Conservation (phyloP, 2,888 invertebrate genomes). For the Meandrusa payeni region DNA sequence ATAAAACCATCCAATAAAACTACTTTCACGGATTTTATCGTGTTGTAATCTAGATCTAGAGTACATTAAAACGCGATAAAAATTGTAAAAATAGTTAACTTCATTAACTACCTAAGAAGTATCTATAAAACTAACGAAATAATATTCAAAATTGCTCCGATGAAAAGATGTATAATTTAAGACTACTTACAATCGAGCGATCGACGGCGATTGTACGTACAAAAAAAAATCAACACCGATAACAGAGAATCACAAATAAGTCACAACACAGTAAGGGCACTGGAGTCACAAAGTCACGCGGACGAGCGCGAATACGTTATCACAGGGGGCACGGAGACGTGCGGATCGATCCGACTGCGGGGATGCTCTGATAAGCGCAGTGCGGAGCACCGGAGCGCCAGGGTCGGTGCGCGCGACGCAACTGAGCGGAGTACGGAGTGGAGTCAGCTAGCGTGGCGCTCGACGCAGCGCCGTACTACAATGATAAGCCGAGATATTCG, state of each 20-base stretch:
- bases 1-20: too few relatives aligned
- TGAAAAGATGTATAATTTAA: too few relatives aligned
- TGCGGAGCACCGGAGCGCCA: constrained; percentile 40
- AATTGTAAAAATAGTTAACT: too few relatives aligned
- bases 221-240: constrained; percentile 33
- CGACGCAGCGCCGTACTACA: constrained; percentile 26
- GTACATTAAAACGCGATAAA: too few relatives aligned
- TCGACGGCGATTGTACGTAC: constrained; percentile 21
- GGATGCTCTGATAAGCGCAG: constrained; percentile 63
- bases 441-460: constrained; percentile 19
- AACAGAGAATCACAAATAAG: constrained; percentile 41
- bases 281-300: constrained; percentile 59
- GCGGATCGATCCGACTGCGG: constrained; percentile 72
- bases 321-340: constrained; percentile 52
- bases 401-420: constrained; percentile 63
- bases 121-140: too few relatives aligned
- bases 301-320: constrained; percentile 48
- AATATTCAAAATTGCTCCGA: too few relatives aligned
- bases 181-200: constrained; percentile 26
- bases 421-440: constrained; percentile 42
- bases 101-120: too few relatives aligned
- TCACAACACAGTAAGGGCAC: constrained; percentile 48
- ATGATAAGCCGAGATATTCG: constrained; percentile 42
- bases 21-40: too few relatives aligned
- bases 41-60: too few relatives aligned